Conservation (phyloP, 1,140 invertebrate genomes). For the Drosophila azteca region DNA sequence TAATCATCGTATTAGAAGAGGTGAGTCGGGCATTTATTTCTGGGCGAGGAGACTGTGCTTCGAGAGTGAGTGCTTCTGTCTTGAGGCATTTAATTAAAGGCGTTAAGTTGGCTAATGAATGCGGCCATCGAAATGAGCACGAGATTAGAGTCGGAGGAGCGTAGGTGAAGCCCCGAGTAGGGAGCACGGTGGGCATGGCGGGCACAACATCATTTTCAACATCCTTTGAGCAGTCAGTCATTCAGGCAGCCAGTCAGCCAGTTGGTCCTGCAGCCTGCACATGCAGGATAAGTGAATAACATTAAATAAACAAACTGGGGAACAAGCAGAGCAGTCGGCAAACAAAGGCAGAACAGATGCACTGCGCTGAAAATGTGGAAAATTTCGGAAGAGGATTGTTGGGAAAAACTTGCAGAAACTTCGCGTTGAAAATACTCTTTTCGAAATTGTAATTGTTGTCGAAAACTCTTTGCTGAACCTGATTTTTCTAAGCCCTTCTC, state of each 20-base stretch:
- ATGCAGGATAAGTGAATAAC: conserved; percentile 73
- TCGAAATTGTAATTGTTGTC: no score
- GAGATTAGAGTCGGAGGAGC: conserved; percentile 18
- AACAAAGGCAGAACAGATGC: conserved; percentile 41
- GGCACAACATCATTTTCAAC: conserved; percentile 21
- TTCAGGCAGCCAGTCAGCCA: conserved; percentile 15
- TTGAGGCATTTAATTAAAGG: conserved; percentile 68
- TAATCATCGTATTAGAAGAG: conserved; percentile 23
- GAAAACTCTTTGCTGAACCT: no score
- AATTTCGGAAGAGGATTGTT: background rate
- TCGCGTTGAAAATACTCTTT: background rate
- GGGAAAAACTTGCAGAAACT: background rate
- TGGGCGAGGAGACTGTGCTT: no score
- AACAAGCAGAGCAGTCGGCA: conserved; percentile 42
- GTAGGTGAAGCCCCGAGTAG: background rate
- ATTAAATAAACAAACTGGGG: conserved; percentile 72
- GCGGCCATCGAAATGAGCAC: conserved; percentile 30
- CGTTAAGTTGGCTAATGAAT: conserved; percentile 72
- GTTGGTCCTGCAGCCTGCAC: conserved; percentile 33
- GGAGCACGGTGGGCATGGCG: background rate
- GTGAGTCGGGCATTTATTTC: no score
- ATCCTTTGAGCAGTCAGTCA: conserved; percentile 26
- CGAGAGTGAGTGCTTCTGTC: background rate
- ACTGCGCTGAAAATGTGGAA: conserved; percentile 39
- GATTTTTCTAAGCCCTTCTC: no score